Evolutionary conservation across 2,797 vertebrate species (phyloP).

Genomic region (Gymnoscopelus microlampas): DNA sequence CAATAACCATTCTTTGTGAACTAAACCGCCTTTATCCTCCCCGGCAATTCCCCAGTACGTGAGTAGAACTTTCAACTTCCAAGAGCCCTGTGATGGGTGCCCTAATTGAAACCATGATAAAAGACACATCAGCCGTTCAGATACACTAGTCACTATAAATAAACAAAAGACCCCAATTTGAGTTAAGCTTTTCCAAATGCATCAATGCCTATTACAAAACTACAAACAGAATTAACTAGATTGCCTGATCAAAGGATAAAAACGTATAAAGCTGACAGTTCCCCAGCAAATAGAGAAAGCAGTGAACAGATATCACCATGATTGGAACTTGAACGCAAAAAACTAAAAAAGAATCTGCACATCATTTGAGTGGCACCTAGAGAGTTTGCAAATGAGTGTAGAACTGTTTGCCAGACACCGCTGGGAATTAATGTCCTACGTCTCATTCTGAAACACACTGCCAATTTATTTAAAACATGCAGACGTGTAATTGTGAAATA

Average conservation of each 20-base stretch:
- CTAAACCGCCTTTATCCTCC: no score
- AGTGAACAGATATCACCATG: conserved; percentile 47
- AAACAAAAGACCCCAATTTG: no score
- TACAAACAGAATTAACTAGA: conserved; percentile 13
- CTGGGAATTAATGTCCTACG: conserved; percentile 18
- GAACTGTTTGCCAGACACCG: conserved; percentile 31
- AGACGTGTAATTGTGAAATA: conserved; percentile 37
- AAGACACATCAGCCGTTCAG: no score
- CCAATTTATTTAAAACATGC: conserved; percentile 22
- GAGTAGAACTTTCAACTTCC: no score
- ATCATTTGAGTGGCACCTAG: conserved; percentile 38
- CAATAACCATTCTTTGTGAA: no score
- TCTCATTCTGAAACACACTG: conserved; percentile 24
- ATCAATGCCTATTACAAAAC: conserved; percentile 11
- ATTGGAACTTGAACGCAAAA: conserved; percentile 11
- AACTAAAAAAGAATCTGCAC: conserved; percentile 12
- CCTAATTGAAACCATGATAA: no score
- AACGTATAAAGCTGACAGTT: conserved; percentile 36
- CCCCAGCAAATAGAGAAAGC: conserved; percentile 28
- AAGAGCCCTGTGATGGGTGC: no score
- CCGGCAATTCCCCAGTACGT: no score
- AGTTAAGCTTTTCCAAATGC: conserved; percentile 10
- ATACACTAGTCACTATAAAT: no score
- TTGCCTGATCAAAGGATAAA: conserved; percentile 29
- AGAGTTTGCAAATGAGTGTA: conserved; percentile 31